Percentiles rank a stretch among this genome's conserved stretches.
Evolutionary conservation across 2,888 invertebrate genomes (phyloP).

Genomic region (Hemaris fuciformis): DNA sequence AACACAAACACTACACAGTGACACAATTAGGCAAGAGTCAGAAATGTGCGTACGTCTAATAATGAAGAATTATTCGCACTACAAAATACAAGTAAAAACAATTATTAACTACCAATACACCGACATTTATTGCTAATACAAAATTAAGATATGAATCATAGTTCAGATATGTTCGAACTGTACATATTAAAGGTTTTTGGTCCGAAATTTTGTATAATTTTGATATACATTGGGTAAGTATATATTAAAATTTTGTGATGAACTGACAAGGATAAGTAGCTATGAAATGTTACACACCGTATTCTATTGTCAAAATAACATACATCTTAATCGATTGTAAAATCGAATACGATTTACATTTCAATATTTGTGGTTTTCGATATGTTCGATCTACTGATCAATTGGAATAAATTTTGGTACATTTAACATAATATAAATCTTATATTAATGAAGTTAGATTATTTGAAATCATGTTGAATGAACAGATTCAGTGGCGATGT

Average conservation of each 20-base stretch:
- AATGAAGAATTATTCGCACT: conserved; percentile 27
- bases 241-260: conserved; percentile 1
- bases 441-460: neutral
- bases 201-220: conserved; percentile 52
- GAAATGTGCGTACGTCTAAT: conserved; percentile 39
- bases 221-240: conserved; percentile 11
- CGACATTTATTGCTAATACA: conserved; percentile 64
- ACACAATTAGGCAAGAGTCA: conserved; percentile 52
- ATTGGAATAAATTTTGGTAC: neutral
- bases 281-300: neutral
- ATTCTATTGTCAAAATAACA: neutral
- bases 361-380: conserved; percentile 7
- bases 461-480: neutral
- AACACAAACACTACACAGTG: conserved; percentile 41
- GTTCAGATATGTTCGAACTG: conserved; percentile 71
- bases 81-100: conserved; percentile 7
- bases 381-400: neutral
- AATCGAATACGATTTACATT: neutral
- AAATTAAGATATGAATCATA: conserved; percentile 65
- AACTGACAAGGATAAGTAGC: neutral
- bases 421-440: neutral
- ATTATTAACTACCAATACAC: conserved; percentile 41
- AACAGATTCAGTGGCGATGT: neutral
- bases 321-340: neutral
- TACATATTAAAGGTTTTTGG: conserved; percentile 62